Percentiles rank a stretch among this genome's conserved stretches.
These are phyloP conservation scores for Eupeodes corollae DNA, from an alignment of 1,140 invertebrate genomes.

Conservation along the genomic window DNA sequence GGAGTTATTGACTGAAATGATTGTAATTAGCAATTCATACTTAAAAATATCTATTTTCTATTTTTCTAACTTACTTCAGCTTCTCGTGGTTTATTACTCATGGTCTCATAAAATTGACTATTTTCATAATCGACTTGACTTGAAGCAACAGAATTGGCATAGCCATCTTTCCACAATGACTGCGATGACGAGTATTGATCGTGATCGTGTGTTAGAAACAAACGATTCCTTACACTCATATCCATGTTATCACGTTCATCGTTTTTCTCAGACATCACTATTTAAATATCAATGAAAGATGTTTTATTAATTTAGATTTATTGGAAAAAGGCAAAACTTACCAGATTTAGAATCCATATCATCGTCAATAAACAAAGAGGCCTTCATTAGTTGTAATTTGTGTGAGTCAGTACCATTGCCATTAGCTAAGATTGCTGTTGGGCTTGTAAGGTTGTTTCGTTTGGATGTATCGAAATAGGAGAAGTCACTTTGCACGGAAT, in stretches of 20 bases:
- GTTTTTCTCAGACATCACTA: not conserved
- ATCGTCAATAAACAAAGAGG: slow-evolving; percentile 47
- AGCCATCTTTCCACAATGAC: slow-evolving; percentile 5
- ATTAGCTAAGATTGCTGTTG: slow-evolving; percentile 45
- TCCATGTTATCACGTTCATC: not conserved
- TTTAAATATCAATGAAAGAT: not conserved
- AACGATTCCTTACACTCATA: not conserved
- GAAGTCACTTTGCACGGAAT: too few relatives aligned
- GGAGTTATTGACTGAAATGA: not conserved
- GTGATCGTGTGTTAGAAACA: slow-evolving; percentile 1
- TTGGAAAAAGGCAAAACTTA: not conserved
- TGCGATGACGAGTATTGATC: slow-evolving; percentile 4
- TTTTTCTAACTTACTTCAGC: too few relatives aligned
- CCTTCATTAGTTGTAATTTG: slow-evolving; percentile 76
- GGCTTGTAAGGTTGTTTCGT: slow-evolving; percentile 29
- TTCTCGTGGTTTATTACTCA: not conserved
- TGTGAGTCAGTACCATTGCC: slow-evolving; percentile 48
- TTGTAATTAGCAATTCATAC: not conserved
- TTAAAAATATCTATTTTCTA: too few relatives aligned
- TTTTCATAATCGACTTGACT: slow-evolving; percentile 21
- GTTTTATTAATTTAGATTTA: not conserved
- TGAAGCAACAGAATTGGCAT: slow-evolving; percentile 15
- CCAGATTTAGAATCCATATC: slow-evolving; percentile 15
- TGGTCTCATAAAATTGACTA: not conserved
- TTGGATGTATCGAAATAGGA: not conserved